Conservation (phyloP, 2,888 invertebrate species). For the Helicoverpa assulta region DNA sequence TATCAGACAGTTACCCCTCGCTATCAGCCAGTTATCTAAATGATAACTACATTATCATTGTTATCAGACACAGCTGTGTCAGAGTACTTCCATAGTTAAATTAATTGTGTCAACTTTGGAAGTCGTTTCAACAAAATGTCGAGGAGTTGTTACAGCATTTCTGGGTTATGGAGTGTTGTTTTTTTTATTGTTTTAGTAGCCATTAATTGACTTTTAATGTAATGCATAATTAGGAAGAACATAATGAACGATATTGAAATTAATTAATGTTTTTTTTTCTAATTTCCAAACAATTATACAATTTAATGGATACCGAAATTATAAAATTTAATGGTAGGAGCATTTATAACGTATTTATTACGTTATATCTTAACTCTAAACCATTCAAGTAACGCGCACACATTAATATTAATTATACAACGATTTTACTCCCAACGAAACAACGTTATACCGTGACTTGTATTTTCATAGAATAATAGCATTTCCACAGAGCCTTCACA, state of each 20-base stretch:
- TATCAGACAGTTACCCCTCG: constrained; percentile 6
- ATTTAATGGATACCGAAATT: too few species aligned
- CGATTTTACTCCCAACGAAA: constrained; percentile 24
- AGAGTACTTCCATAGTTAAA: constrained; percentile 40
- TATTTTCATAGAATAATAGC: constrained; percentile 37
- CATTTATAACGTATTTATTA: too few species aligned
- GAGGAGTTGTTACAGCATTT: constrained; percentile 20
- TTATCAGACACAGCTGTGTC: constrained; percentile 38
- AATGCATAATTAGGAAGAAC: too few species aligned
- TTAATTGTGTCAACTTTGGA: constrained; percentile 45
- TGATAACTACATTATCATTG: constrained; percentile 38
- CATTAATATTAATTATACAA: constrained; percentile 39
- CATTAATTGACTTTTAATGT: too few species aligned
- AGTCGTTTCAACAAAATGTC: constrained; percentile 43
- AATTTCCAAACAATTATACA: too few species aligned
- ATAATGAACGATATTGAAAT: too few species aligned
- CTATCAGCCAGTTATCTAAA: constrained; percentile 17
- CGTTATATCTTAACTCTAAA: too few species aligned
- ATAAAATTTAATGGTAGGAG: too few species aligned
- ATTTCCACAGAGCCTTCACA: constrained; percentile 10
- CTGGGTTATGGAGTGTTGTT: constrained; percentile 3
- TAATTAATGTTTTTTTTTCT: too few species aligned
- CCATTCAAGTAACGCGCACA: constrained; percentile 19
- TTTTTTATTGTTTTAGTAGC: constrained; percentile 13
- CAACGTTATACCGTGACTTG: constrained; percentile 39